Evolutionary conservation across 2,797 vertebrate species (phyloP), one percentile per base, ranked within the genome.

Genomic region (Microcaecilia unicolor): DNA sequence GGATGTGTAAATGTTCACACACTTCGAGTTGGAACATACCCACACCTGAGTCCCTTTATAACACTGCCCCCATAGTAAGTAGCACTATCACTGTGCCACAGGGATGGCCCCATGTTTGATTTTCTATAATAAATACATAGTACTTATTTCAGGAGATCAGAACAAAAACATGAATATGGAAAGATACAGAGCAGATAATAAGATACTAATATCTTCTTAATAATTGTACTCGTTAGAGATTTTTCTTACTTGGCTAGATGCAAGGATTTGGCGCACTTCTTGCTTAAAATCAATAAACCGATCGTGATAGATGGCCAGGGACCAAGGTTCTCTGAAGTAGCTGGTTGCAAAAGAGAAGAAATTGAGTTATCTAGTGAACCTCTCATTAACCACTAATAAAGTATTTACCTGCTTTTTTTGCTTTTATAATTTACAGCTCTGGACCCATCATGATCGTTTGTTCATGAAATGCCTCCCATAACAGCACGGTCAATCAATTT

Each of bases 241-340:
- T 64, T 82, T 59, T 41, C 71, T 72, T 62, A 80, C 74, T 53
- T 70, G 50, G 7, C 58, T 37, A 1, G 66, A 71, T 45, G 56
- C 34, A 60, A 88, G 70, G 61, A 85, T 74, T 61, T 89, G 84
- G 28, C 56, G 78, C 37, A 97, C 78, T 43, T 96, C 92, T 64
- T 86, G 82, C 67, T 86, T 75, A 30, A 98, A 87, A 76, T 97
- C 90, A 8, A 80, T 71, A 78, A 96, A 96, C 26, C 79, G 85
- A 85, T 98, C 91, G 3, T 93, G 92, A 69, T 80, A 95, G 58
- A 97, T 48, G 50, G 87, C 83, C 78, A 91, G 61, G 55, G 80
- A 86, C 87, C 89, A 91, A 12, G 80, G 78, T 71, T 95, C 87
- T 22, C 50, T 82, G 76, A 98, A 94, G 83, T 87, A 97, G 57